A percentile compares a stretch with the other conserved stretches of the same genome.
These are phyloP conservation scores for Brachionus plicatilis DNA, from an alignment of 1,140 invertebrate genomes.

Conservation along the genomic window DNA sequence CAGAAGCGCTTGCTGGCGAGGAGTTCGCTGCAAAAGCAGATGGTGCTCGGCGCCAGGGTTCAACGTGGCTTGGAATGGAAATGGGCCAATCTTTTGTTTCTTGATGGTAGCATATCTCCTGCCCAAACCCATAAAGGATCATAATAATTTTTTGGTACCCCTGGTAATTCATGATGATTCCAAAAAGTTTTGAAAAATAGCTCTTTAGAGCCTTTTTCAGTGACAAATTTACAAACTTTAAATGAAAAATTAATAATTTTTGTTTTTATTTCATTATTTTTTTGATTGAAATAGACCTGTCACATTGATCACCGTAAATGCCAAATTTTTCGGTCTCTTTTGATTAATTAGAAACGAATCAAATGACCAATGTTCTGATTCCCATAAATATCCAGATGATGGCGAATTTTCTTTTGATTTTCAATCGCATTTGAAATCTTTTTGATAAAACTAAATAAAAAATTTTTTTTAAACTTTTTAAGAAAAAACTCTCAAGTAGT, in stretches of 20 bases:
- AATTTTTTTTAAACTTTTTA: neutral
- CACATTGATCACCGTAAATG: neutral
- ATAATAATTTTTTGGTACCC: neutral
- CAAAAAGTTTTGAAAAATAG: neutral
- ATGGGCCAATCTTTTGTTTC: slow-evolving; percentile 73
- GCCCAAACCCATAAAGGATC: slow-evolving; percentile 1
- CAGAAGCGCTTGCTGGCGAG: slow-evolving; percentile 62
- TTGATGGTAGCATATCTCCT: neutral
- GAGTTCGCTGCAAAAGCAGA: slow-evolving; percentile 66
- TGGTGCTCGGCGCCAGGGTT: slow-evolving; percentile 79
- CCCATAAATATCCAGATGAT: neutral
- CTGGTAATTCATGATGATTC: neutral
- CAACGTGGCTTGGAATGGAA: slow-evolving; percentile 92
- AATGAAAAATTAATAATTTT: neutral
- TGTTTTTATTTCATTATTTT: neutral
- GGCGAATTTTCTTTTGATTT: neutral
- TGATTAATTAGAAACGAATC: neutral
- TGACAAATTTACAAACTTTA: neutral
- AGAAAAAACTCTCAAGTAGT: neutral
- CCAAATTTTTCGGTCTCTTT: neutral
- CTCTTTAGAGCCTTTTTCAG: neutral
- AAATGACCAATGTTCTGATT: neutral
- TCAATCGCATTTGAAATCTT: neutral
- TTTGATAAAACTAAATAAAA: neutral
- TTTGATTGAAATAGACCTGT: neutral